These are phyloP conservation scores for Hyphantria cunea DNA, from an alignment of 1,140 invertebrate species.

Conservation along the genomic window DNA sequence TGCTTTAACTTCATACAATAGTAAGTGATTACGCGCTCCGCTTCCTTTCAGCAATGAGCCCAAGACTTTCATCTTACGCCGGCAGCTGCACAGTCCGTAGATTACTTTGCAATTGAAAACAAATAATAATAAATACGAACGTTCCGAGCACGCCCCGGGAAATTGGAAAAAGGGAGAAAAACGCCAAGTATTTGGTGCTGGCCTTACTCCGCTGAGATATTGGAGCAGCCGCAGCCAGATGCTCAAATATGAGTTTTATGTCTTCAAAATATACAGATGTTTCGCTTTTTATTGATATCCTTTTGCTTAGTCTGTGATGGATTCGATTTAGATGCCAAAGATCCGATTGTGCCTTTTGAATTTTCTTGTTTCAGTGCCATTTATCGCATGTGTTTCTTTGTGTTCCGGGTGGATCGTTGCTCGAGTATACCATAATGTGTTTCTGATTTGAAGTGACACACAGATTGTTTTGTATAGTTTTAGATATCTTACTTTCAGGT, in stretches of 20 bases:
- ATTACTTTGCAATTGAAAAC: conserved; percentile 80
- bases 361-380: no score
- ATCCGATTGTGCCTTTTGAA: not conserved
- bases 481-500: no score
- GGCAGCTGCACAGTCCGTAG: conserved; percentile 66
- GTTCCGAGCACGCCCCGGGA: conserved; percentile 53
- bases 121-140: conserved; percentile 76
- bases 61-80: conserved; percentile 45
- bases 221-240: conserved; percentile 53
- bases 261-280: conserved; percentile 39
- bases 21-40: not conserved
- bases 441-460: no score
- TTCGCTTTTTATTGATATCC: conserved; percentile 19
- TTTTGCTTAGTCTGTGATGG: conserved; percentile 12
- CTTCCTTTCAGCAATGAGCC: conserved; percentile 13
- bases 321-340: not conserved
- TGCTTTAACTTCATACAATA: no score
- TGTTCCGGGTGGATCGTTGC: no score
- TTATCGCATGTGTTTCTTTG: no score
- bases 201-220: conserved; percentile 50
- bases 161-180: conserved; percentile 71
- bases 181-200: conserved; percentile 44
- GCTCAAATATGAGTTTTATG: conserved; percentile 63
- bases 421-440: no score
- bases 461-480: no score